Conservation (phyloP, 2,888 invertebrate species). For the Nephrotoma appendiculata region DNA sequence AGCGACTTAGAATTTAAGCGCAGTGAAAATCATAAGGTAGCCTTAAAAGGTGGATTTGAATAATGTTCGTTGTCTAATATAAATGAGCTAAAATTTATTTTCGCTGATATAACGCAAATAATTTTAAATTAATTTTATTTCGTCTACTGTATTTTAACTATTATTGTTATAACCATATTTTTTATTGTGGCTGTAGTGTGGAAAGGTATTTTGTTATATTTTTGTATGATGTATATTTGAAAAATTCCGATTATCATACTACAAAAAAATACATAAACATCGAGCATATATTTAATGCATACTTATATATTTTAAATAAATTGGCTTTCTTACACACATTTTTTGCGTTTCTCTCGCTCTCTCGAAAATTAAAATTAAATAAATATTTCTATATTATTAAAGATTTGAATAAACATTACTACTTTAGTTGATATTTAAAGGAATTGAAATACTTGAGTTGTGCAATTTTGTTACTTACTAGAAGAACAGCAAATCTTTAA, state of each 20-base stretch:
- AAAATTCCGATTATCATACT: neutral
- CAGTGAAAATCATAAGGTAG: too few species aligned
- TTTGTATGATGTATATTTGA: neutral
- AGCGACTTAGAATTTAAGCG: too few species aligned
- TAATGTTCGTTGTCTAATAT: too few species aligned
- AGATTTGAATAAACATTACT: neutral
- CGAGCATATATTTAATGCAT: neutral
- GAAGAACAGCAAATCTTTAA: neutral
- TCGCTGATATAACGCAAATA: too few species aligned
- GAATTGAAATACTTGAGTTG: neutral
- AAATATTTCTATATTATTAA: neutral
- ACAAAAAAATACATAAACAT: neutral
- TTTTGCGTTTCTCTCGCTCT: neutral
- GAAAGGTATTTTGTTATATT: neutral
- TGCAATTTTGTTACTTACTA: neutral
- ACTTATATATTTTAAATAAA: neutral
- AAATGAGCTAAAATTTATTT: too few species aligned
- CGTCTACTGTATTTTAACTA: neutral
- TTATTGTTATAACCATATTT: neutral
- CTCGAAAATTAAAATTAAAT: neutral
- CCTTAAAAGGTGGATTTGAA: too few species aligned
- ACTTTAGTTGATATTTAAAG: neutral
- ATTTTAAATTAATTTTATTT: neutral
- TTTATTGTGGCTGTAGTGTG: neutral
- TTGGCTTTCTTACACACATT: neutral